Evolutionary conservation across 2,113 vertebrate genomes (phyloP), one percentile per base, ranked within the genome.

Genomic region (Catharus bicknelli): DNA sequence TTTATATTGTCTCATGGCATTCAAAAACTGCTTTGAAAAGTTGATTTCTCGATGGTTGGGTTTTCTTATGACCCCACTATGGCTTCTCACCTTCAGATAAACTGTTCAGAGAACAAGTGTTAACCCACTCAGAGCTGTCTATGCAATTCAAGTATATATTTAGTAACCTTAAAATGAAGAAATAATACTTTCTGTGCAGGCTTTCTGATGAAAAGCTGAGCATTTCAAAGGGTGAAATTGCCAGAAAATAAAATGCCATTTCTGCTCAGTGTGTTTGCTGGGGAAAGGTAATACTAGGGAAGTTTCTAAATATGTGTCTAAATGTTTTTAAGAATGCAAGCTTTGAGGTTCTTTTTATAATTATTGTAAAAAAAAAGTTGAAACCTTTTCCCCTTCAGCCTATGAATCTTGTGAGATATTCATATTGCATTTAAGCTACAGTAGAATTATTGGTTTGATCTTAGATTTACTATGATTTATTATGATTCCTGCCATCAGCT

Each of bases 11-110:
- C 57, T 78, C 69, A 50, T 5, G n/a, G 54, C 0, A 11, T 66
- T 85, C 50, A 91, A 91, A 95, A 91, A 62, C 51, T 66, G 19
- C 70, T 62, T 87, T 55, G 63, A 87, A 87, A 81, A 72, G 30
- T 84, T 86, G 55, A 5, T 91, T 92, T 95, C 67, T 80, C 67
- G 38, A 64, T 66, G 62, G n/a, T 76, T 89, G 73, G 48, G 17
- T 79, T 90, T 91, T 83, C 74, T 73, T 79, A 51, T 22, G 21
- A 42, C 7, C 29, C 47, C 38, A 27, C 59, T 69, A 50, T 79
- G 45, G 9, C 47, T 91, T 90, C 21, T 66, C 62, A 69, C 54
- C 66, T 87, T 90, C 51, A 73, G 40, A 76, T 42, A 75, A 91
- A 61, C 45, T 57, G 27, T 8, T 62, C 45, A 38, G 47, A 88